A percentile compares a stretch with the other conserved stretches of the same genome.
Conservation (phyloP, 2,888 invertebrate genomes). For the Hoplodrina blanda region DNA sequence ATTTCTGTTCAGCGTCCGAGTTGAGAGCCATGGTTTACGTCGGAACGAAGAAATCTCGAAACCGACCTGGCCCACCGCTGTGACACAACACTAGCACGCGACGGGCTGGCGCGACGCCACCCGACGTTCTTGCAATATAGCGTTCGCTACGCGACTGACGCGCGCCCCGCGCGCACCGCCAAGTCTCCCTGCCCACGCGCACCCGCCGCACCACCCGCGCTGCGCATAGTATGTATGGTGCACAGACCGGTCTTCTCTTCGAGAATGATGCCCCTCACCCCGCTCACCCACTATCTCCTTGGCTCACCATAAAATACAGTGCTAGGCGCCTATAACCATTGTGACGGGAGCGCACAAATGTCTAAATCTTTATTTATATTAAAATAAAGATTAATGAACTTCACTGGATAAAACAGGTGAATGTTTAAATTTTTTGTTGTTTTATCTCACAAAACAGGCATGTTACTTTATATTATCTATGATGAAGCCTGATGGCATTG, state of each 20-base stretch:
- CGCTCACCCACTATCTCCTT: conserved; percentile 82
- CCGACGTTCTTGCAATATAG: conserved; percentile 86
- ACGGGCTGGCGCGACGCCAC: conserved; percentile 88
- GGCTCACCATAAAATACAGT: conserved; percentile 64
- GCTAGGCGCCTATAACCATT: conserved; percentile 44
- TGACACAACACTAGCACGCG: conserved; percentile 90
- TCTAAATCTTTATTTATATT: conserved; percentile 25
- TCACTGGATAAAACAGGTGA: conserved; percentile 17
- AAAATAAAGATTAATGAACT: conserved; percentile 13
- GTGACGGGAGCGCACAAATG: conserved; percentile 28
- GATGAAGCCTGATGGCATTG: conserved; percentile 18
- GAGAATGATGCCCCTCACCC: conserved; percentile 85
- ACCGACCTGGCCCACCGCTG: conserved; percentile 90
- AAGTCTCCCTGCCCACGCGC: conserved; percentile 77
- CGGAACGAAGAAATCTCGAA: conserved; percentile 88
- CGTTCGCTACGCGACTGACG: conserved; percentile 90
- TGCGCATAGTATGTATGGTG: conserved; percentile 67
- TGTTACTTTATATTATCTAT: neutral
- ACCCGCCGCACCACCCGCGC: conserved; percentile 75
- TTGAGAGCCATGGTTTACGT: conserved; percentile 90
- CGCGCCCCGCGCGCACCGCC: conserved; percentile 81
- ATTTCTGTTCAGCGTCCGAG: conserved; percentile 93
- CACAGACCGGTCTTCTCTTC: conserved; percentile 84
- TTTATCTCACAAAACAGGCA: neutral
- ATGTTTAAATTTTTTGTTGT: conserved; percentile 7